Conservation (phyloP, 2,113 vertebrate species). For the Elaphurus davidianus region DNA sequence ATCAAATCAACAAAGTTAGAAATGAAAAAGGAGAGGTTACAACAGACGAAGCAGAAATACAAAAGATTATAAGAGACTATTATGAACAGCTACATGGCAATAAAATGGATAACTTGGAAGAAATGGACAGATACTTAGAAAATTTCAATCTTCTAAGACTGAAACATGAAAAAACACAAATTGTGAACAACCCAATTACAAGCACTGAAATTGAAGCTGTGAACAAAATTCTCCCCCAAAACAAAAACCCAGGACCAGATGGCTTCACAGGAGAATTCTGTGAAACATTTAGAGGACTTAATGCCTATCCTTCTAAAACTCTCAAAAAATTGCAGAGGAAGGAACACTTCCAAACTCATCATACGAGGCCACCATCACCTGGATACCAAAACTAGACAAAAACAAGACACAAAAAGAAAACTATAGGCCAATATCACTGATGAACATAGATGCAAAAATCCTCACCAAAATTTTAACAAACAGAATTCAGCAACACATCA, state of each 20-base stretch:
- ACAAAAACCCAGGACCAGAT: not conserved
- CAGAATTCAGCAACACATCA: not conserved
- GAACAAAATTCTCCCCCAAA: not conserved
- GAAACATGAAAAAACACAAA: not conserved
- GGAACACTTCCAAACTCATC: not conserved
- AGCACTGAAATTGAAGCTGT: not conserved
- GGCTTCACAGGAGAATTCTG: not conserved
- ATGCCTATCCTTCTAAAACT: not conserved
- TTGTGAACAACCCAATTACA: not conserved
- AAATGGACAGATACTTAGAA: not conserved
- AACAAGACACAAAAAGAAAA: not conserved
- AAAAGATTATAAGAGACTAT: not conserved
- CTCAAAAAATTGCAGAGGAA: not conserved
- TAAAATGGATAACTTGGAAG: not conserved
- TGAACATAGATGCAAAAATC: not conserved
- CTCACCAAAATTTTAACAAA: not conserved
- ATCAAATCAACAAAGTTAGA: not conserved
- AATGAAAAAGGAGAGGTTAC: not conserved
- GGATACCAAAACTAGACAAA: not conserved
- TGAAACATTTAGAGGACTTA: not conserved
- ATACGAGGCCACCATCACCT: not conserved
- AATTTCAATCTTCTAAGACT: not conserved
- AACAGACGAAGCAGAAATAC: not conserved
- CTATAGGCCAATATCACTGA: not conserved
- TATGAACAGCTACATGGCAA: not conserved